Base-by-base conservation (phyloP, 2,888 invertebrate genomes). In the Yponomeuta sedellus region DNA sequence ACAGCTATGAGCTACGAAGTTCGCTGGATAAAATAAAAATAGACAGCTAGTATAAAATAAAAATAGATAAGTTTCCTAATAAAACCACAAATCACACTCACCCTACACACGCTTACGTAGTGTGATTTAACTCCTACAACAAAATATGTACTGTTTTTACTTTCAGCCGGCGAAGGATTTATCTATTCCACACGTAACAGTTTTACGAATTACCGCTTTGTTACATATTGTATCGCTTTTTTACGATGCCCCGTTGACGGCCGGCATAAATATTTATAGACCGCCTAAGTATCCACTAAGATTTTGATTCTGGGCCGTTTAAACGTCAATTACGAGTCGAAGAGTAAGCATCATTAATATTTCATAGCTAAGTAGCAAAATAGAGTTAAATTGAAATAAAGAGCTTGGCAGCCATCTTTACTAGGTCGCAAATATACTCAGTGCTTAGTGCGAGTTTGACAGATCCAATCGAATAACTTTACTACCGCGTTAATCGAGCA, bases 71-170 rank as follows among this genome's bases (percentile, higher is more conserved):
- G 10, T 22, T 20, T 59, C 44, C 44, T 16, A 3, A 4, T 2
- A 52, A 52, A 2, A 52, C 44, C 44, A 12, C 12, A 52, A 52
- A 52, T 8, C 61, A 69, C 83, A 71, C 75, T 10, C 70, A 78
- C 78, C 71, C 39, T 66, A 77, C 56, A 66, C 71, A 72, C 76
- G 78, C 81, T 68, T 77, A 80, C 84, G 79, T 83, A 81, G 74
- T 82, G 83, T 84, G 83, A 87, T 87, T 85, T 86, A 88, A 85
- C 78, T 79, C 78, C 76, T 71, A 73, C 77, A 83, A 81, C 62
- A 83, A 85, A 83, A 85, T 86, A 87, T 86, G 83, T 83, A 88
- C 83, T 88, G 87, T 80, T 85, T 85, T 83, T 16, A 86, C 83
- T 75, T 71, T 66, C 69, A 68, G 69, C 73, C 73, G 80, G 69